phyloP scores from a whole-genome alignment of 2,113 vertebrate species.

The Fukomys damarensis region DNA sequence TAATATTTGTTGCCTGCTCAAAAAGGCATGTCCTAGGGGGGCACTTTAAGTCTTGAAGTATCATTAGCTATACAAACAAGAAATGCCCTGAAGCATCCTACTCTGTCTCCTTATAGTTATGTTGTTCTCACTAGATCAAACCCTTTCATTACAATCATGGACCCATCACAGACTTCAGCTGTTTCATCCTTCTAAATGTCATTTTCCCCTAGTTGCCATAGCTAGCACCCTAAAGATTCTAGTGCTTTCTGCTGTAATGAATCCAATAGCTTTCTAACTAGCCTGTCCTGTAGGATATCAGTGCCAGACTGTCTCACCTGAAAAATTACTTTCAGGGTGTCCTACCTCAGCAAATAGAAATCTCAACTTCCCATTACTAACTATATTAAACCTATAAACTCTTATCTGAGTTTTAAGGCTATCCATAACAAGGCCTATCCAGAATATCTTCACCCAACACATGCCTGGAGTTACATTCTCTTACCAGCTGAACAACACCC shows the following conservation, averaged over 20 bases:
- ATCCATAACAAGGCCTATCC: background rate
- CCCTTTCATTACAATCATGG: background rate
- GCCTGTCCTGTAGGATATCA: background rate
- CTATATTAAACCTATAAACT: background rate
- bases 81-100: background rate
- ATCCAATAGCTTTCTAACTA: background rate
- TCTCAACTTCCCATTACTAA: background rate
- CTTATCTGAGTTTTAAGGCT: slow-evolving; percentile 31
- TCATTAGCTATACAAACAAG: background rate
- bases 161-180: background rate
- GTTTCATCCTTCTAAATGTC: slow-evolving; percentile 7
- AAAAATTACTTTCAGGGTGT: background rate
- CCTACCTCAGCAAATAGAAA: background rate
- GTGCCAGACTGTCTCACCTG: background rate
- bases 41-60: background rate
- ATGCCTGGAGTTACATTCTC: background rate
- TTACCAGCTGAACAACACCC: background rate
- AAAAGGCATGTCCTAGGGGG: background rate
- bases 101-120: background rate
- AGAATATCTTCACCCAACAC: background rate
- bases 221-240: background rate
- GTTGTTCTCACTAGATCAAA: background rate
- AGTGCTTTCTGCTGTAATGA: background rate
- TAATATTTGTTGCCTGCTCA: background rate
- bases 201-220: background rate